Conservation (phyloP, 2,113 vertebrate species). For the Spea multiplicata region DNA sequence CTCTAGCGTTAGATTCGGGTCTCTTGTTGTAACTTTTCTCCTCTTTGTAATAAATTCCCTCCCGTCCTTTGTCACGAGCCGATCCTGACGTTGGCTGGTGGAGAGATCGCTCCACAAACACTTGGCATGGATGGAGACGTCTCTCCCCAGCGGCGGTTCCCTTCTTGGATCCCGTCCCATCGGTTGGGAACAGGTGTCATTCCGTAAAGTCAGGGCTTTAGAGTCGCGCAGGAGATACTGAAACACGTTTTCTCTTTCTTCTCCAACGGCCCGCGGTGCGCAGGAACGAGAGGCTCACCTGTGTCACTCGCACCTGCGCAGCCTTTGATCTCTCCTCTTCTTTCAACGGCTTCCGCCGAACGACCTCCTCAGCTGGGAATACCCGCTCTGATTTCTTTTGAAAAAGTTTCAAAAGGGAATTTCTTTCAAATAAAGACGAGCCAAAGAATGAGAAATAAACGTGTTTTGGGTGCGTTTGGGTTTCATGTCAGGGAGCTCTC, state of each 20-base stretch:
- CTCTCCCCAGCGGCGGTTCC: not conserved
- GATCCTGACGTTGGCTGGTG: constrained; percentile 9
- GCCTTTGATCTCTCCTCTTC: constrained; percentile 9
- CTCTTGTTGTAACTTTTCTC: too few species aligned
- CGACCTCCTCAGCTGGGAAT: constrained; percentile 19
- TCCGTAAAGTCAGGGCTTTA: not conserved
- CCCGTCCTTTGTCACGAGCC: not conserved
- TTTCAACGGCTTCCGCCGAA: constrained; percentile 8
- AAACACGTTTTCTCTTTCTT: not conserved
- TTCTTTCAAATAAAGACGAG: not conserved
- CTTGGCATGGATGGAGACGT: constrained; percentile 10
- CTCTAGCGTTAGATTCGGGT: too few species aligned
- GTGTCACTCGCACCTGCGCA: constrained; percentile 5
- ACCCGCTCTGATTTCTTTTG: constrained; percentile 12
- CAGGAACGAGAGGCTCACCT: not conserved
- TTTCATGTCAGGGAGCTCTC: not conserved
- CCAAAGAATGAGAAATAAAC: not conserved
- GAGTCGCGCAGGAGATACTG: too few species aligned
- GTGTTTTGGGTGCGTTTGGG: not conserved
- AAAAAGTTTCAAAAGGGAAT: constrained; percentile 10
- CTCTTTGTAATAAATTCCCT: too few species aligned
- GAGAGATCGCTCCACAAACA: constrained; percentile 19
- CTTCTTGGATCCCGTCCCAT: constrained; percentile 7
- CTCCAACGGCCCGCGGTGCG: not conserved
- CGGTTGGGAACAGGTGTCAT: constrained; percentile 40